Evolutionary conservation across 1,140 invertebrate species (phyloP).

Genomic region (Battus philenor): DNA sequence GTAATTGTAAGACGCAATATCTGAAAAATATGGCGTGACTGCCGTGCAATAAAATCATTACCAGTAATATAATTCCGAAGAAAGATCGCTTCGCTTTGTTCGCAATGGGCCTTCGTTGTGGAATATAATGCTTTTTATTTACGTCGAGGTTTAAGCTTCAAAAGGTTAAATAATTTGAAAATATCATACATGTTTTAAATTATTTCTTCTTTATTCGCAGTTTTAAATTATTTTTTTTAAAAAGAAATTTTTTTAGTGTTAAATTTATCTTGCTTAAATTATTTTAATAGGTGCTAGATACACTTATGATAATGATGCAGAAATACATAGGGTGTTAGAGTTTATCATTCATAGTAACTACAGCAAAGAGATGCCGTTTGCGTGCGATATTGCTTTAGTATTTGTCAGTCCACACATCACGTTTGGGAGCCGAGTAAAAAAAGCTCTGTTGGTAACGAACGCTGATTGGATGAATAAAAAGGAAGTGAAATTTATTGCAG

Average conservation of each 20-base stretch:
- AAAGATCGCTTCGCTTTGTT: no score
- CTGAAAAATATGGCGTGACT: no score
- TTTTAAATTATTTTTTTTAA: not conserved
- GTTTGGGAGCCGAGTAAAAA: slow-evolving; percentile 30
- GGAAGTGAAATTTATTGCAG: slow-evolving; percentile 32
- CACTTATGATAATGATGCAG: slow-evolving; percentile 30
- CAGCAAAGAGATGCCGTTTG: slow-evolving; percentile 31
- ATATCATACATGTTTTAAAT: not conserved
- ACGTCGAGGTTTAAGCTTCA: no score
- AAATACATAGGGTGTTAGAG: slow-evolving; percentile 21
- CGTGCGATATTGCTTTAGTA: slow-evolving; percentile 44
- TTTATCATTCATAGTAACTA: slow-evolving; percentile 41
- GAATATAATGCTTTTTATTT: no score
- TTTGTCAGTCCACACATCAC: slow-evolving; percentile 31
- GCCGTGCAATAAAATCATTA: no score
- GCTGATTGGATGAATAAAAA: slow-evolving; percentile 35
- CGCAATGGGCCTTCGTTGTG: no score
- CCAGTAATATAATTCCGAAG: no score
- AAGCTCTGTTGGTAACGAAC: slow-evolving; percentile 32
- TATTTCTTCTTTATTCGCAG: not conserved
- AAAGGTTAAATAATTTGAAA: no score
- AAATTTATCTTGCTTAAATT: no score
- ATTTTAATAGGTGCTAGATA: slow-evolving; percentile 34
- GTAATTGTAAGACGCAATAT: no score
- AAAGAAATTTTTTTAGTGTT: not conserved